Percentiles rank a stretch among this genome's conserved stretches.
Conservation (phyloP, 2,888 invertebrate species). For the Lasioglossum oenotherae region DNA sequence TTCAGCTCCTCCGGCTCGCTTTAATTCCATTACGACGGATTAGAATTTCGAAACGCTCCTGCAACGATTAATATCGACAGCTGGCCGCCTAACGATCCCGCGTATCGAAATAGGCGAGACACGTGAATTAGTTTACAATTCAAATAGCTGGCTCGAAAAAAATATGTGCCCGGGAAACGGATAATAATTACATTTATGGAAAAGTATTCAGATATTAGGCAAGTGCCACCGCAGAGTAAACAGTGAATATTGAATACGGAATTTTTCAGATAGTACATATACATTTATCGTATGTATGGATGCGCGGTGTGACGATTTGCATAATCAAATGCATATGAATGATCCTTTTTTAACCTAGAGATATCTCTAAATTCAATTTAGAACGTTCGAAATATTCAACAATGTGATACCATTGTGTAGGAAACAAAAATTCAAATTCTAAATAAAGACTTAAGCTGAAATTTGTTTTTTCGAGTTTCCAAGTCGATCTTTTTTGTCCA, state of each 20-base stretch:
- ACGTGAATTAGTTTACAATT: background rate
- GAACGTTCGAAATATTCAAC: background rate
- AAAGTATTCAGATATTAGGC: slow-evolving; percentile 1
- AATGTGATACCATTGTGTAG: background rate
- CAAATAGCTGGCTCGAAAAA: background rate
- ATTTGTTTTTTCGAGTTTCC: background rate
- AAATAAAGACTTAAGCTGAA: background rate
- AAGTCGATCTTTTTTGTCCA: background rate
- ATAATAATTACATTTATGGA: slow-evolving; percentile 3
- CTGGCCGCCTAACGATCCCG: background rate
- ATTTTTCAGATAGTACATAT: background rate
- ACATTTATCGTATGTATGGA: background rate
- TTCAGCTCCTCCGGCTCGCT: background rate
- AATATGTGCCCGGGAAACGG: too few species aligned
- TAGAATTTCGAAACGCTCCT: slow-evolving; percentile 5
- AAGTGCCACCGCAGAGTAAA: background rate
- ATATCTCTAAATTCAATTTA: background rate
- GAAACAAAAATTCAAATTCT: background rate
- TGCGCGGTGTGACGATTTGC: background rate
- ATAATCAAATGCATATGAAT: background rate
- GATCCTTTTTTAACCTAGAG: background rate
- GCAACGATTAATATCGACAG: slow-evolving; percentile 29
- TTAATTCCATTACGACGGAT: slow-evolving; percentile 43
- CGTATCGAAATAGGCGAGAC: background rate
- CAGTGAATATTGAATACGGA: background rate